A percentile compares a stretch with the other conserved stretches of the same genome.
Evolutionary conservation across 1,140 invertebrate species (phyloP).

Genomic region (Teleogryllus occipitalis): DNA sequence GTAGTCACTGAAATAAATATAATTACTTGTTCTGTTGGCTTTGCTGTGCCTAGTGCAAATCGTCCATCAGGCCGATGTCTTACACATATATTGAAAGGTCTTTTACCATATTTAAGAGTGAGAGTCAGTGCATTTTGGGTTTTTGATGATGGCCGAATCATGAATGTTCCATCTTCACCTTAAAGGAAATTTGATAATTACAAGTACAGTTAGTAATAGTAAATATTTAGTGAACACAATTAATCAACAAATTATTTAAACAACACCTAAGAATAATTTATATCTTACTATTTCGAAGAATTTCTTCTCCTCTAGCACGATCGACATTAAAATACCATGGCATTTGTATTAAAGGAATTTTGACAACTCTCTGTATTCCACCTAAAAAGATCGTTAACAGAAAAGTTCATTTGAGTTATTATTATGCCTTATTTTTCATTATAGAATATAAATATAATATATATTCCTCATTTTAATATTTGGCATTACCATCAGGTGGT

Average conservation of each 20-base stretch:
- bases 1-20: not conserved
- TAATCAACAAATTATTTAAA: not conserved
- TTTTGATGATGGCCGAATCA: slow-evolving; percentile 22
- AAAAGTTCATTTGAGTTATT: not conserved
- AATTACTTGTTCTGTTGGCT: slow-evolving; percentile 23
- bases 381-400: not conserved
- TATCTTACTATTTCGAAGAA: slow-evolving; percentile 19
- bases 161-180: slow-evolving; percentile 23
- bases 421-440: not conserved
- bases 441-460: not conserved
- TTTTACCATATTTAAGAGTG: slow-evolving; percentile 17
- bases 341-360: slow-evolving; percentile 9
- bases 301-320: slow-evolving; percentile 17
- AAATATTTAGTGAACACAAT: not conserved
- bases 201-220: not conserved
- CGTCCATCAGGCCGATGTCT: slow-evolving; percentile 19
- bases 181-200: not conserved
- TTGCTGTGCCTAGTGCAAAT: slow-evolving; percentile 22
- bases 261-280: not conserved
- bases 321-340: slow-evolving; percentile 24
- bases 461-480: not conserved
- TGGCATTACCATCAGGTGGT: not conserved
- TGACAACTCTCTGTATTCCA: slow-evolving; percentile 8
- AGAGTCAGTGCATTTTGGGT: slow-evolving; percentile 22
- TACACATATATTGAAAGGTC: slow-evolving; percentile 23